Base-by-base conservation (phyloP, 2,888 invertebrate genomes). In the Drosophila paramelanica region DNA sequence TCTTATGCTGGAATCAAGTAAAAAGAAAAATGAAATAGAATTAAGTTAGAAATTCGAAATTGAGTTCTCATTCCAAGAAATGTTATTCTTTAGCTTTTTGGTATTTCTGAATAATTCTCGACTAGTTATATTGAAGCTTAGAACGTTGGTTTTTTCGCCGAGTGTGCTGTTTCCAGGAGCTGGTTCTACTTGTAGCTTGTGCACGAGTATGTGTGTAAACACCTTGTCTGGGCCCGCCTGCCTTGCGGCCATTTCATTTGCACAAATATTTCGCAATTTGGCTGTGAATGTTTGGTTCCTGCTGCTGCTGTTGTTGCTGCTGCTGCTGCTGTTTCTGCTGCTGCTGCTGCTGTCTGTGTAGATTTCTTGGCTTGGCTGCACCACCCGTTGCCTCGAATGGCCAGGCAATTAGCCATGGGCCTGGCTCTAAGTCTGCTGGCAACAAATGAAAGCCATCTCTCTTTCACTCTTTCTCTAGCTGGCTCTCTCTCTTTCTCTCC, bases 241-340 rank as follows among this genome's bases (percentile, higher is more conserved):
- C 51, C 79, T 68, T 70, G 61, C 65, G 67, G 77, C 61, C 67
- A 59, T 67, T 77, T 77, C 80, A 77, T 79, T 78, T 80, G 77
- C 73, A 70, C 62, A 78, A 81, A 81, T 73, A 73, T 78, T 83
- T 84, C 65, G 87, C 76, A 86, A 78, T 87, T 83, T 80, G 77
- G 71, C 73, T 58, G 59, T 56, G 49, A 51, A 60, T 60, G 56
- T 67, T 49, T 43, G 47, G 56, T 67, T 49, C 49, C 47, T 55
- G 36, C 49, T 45, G 59, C 25, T 46, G 31, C 31, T 51, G 36
- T n/a, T 41, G 51, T 41, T 31, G 17, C 31, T 31, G 13, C 31
- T 60, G 46, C 56, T 62, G 27, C 27, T 49, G 36, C 20, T 43
- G 36, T 14, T 55, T 27, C 14, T 36, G 13, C 20, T 42, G 31